Base-by-base conservation (phyloP, 1,140 invertebrate genomes). In the Hycleus phaleratus region DNA sequence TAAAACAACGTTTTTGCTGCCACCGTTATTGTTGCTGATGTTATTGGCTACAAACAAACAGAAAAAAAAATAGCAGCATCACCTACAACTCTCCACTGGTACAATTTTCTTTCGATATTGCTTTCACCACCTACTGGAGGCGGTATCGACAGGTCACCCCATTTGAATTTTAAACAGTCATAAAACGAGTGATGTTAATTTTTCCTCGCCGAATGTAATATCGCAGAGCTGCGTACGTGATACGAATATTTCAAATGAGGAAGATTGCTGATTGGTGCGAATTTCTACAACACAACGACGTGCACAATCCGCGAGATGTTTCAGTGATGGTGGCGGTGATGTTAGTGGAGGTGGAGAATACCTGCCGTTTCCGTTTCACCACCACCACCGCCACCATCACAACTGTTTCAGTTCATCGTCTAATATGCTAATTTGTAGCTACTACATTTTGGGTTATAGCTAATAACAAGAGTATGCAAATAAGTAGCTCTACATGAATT, bases 101-200 rank as follows among this genome's bases (percentile, higher is more conserved):
- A 32, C 32, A 32, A 4, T 32, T 32, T 32, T 32, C 32, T 32
- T 32, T 32, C 61, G 60, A 66, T 64, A 66, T 63, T 62, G 56
- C 61, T 63, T 66, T 68, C 66, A 58, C 59, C 67, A 67, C 63
- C 67, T 67, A 56, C 55, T 49, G 25, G 40, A 51, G 40, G 26
- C 51, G 54, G 42, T 58, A 64, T 66, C 68, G 60, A 62, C 61
- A 59, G 58, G 60, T 61, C 53, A 57, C 63, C 59, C 60, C 65
- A 54, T 61, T 64, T 68, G 70, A 69, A 71, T 71, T 71, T 71
- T 70, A 71, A 71, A 54, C 68, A 71, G 70, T 71, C 70, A 69
- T 71, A 71, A 71, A 71, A 68, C 66, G 64, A 66, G 49, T 62
- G 69, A 71, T 70, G 68, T 71, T 70, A 71, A 71, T 71, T 71